Percentiles rank a stretch among this genome's conserved stretches.
Conservation (phyloP, 2,797 vertebrate genomes). For the Potorous gilbertii region DNA sequence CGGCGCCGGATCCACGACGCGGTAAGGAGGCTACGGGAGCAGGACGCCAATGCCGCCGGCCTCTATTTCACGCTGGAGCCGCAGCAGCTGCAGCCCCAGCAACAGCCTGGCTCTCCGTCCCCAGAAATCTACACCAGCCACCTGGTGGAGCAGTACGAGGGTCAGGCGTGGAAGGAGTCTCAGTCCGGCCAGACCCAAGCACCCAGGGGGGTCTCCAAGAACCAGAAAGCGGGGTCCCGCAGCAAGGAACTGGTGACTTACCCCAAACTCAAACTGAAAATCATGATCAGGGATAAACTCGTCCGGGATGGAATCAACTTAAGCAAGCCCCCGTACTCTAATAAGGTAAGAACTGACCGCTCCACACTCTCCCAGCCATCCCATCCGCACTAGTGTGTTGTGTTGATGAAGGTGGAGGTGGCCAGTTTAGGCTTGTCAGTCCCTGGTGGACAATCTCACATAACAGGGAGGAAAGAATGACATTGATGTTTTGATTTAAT, state of each 20-base stretch:
- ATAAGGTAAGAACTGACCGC: slow-evolving; percentile 90
- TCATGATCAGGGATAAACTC: slow-evolving; percentile 98
- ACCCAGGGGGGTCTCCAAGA: slow-evolving; percentile 80
- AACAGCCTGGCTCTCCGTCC: slow-evolving; percentile 46
- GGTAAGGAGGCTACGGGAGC: slow-evolving; percentile 92
- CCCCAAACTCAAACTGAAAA: slow-evolving; percentile 96
- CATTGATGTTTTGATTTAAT: background rate
- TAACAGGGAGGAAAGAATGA: background rate
- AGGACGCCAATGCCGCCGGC: slow-evolving; percentile 91
- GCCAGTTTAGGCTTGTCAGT: background rate
- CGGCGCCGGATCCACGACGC: slow-evolving; percentile 94
- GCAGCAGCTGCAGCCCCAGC: slow-evolving; percentile 81
- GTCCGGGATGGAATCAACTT: slow-evolving; percentile 95
- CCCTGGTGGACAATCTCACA: background rate
- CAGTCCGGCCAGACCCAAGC: slow-evolving; percentile 68
- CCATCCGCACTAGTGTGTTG: background rate
- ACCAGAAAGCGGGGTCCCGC: slow-evolving; percentile 84
- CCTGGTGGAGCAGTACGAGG: slow-evolving; percentile 87
- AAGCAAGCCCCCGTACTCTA: slow-evolving; percentile 92
- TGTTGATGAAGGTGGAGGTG: background rate
- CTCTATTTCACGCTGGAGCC: slow-evolving; percentile 97
- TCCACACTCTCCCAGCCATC: background rate
- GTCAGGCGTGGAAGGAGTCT: slow-evolving; percentile 86
- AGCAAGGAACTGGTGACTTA: slow-evolving; percentile 90
- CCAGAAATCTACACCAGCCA: slow-evolving; percentile 83